Conservation (phyloP, 2,888 invertebrate genomes). For the Silvanus unidentatus region DNA sequence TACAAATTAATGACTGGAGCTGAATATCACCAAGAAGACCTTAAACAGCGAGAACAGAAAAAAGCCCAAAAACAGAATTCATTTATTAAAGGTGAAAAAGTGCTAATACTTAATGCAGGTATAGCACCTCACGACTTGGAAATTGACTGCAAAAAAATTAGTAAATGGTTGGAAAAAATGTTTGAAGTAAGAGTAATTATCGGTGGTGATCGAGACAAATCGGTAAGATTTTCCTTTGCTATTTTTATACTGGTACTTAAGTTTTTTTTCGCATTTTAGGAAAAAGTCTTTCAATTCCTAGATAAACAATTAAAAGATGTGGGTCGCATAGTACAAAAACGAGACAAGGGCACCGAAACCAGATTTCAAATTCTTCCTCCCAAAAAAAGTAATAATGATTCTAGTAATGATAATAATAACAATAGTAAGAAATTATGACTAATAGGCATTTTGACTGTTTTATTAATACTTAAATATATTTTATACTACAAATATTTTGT, state of each 20-base stretch:
- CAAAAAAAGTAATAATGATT: constrained; percentile 26
- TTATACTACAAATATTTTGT: too few species aligned
- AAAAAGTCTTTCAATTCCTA: constrained; percentile 53
- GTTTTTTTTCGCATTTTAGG: constrained; percentile 46
- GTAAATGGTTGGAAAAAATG: constrained; percentile 60
- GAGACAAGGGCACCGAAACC: constrained; percentile 54
- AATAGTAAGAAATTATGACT: constrained; percentile 24
- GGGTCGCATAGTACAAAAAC: constrained; percentile 59
- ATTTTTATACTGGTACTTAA: not conserved
- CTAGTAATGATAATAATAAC: constrained; percentile 9
- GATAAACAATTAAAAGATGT: constrained; percentile 46
- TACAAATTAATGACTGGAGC: constrained; percentile 64
- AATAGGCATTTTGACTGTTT: constrained; percentile 11
- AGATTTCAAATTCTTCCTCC: constrained; percentile 59
- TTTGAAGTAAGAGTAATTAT: constrained; percentile 60
- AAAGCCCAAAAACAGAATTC: constrained; percentile 43
- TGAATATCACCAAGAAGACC: constrained; percentile 60
- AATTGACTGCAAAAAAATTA: constrained; percentile 58
- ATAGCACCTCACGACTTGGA: constrained; percentile 63
- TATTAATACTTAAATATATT: constrained; percentile 9
- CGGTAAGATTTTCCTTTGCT: constrained; percentile 34
- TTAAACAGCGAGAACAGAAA: constrained; percentile 50
- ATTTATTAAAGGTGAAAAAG: constrained; percentile 57
- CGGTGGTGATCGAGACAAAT: constrained; percentile 45
- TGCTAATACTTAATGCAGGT: constrained; percentile 55